Evolutionary conservation across 1,140 invertebrate genomes (phyloP).

Genomic region (Sarcophaga peregrina): DNA sequence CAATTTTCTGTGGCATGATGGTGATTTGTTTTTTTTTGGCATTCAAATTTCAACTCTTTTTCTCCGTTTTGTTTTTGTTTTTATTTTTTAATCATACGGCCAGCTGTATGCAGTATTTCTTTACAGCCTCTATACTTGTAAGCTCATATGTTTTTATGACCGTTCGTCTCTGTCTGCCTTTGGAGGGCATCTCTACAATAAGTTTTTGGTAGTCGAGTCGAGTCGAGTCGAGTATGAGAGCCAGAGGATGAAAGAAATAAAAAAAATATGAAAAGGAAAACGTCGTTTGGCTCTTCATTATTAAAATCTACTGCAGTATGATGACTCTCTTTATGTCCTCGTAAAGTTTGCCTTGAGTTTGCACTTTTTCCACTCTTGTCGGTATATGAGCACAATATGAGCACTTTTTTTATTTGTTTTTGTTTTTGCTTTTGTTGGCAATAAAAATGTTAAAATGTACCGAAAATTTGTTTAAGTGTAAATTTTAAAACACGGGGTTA

Average conservation of each 20-base stretch:
- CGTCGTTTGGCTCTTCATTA: conserved; percentile 19
- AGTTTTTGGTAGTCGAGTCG: too few relatives aligned
- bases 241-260: background rate
- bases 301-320: conserved; percentile 27
- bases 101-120: too few relatives aligned
- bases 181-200: too few relatives aligned
- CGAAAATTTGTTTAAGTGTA: conserved; percentile 12
- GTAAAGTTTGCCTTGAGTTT: background rate
- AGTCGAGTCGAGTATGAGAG: background rate
- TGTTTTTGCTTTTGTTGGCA: background rate
- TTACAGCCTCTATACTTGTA: too few relatives aligned
- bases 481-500: background rate
- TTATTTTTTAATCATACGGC: too few relatives aligned
- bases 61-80: too few relatives aligned
- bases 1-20: too few relatives aligned
- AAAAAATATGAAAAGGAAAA: background rate
- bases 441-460: background rate
- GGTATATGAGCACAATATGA: background rate
- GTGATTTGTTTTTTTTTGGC: too few relatives aligned
- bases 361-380: background rate
- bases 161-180: too few relatives aligned
- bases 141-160: too few relatives aligned
- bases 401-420: background rate
- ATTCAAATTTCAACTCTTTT: too few relatives aligned
- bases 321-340: conserved; percentile 9